Evolutionary conservation across 2,797 vertebrate genomes (phyloP).

Genomic region (Danio kyathit): DNA sequence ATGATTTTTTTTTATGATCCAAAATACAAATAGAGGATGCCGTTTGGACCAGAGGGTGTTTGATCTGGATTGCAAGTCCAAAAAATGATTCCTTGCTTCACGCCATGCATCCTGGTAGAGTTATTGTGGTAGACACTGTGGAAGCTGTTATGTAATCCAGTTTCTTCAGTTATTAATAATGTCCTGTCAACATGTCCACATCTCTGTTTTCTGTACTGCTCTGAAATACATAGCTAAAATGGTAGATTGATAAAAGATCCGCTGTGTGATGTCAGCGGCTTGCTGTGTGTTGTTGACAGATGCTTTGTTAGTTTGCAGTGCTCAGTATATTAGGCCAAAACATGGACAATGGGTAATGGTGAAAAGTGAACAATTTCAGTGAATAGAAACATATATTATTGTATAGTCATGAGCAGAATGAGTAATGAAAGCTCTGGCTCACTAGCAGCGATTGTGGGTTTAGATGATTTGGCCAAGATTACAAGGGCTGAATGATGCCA

Average conservation of each 20-base stretch:
- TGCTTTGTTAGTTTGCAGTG: conserved; percentile 9
- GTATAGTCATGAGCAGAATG: neutral
- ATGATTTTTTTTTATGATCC: neutral
- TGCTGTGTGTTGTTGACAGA: neutral
- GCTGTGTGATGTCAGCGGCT: neutral
- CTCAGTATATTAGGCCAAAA: conserved; percentile 3
- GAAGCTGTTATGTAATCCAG: conserved; percentile 59
- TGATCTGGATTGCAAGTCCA: conserved; percentile 21
- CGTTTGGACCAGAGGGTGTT: conserved; percentile 8
- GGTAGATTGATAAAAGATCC: conserved; percentile 40
- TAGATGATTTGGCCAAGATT: conserved; percentile 4
- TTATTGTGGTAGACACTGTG: conserved; percentile 59
- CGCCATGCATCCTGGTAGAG: conserved; percentile 25
- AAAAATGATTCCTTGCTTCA: conserved; percentile 42
- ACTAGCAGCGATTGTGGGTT: neutral
- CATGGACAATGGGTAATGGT: conserved; percentile 4
- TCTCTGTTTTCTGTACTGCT: conserved; percentile 42
- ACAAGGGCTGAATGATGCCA: neutral
- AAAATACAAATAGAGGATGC: conserved; percentile 8
- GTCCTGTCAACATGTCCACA: conserved; percentile 53
- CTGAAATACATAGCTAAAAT: conserved; percentile 32
- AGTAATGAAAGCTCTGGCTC: conserved; percentile 1
- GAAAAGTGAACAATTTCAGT: conserved; percentile 3
- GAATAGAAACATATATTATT: neutral
- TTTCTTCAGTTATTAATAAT: conserved; percentile 63